Evolutionary conservation across 2,113 vertebrate species (phyloP).

Genomic region (Rhombomys opimus): DNA sequence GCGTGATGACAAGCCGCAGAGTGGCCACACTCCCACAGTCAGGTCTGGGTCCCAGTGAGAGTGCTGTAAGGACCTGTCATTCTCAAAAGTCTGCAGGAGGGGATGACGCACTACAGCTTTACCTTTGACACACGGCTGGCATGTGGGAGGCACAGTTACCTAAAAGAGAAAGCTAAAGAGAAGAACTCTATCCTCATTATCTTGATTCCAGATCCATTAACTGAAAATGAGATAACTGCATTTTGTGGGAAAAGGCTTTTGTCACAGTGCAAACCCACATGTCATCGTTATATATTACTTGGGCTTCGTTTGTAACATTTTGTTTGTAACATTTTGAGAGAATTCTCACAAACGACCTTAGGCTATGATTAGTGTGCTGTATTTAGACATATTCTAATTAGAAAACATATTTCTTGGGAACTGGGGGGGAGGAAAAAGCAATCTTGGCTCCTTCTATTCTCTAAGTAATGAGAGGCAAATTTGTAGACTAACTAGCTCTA

Average conservation of each 20-base stretch:
- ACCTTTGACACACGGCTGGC: not conserved
- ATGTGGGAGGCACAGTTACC: not conserved
- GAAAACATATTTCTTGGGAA: slow-evolving; percentile 37
- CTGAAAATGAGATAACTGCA: not conserved
- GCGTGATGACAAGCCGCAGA: not conserved
- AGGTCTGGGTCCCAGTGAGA: not conserved
- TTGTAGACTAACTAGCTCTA: not conserved
- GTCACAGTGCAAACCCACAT: not conserved
- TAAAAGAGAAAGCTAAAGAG: not conserved
- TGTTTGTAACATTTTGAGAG: slow-evolving; percentile 33
- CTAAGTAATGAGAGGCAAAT: not conserved
- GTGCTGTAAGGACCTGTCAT: not conserved
- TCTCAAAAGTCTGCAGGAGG: not conserved
- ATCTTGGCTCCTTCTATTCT: not conserved
- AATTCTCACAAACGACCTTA: not conserved
- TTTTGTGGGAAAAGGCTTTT: not conserved
- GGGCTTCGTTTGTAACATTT: slow-evolving; percentile 33
- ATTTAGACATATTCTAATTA: slow-evolving; percentile 34
- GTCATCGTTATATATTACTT: not conserved
- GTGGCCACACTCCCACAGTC: not conserved
- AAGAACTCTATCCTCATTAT: not conserved
- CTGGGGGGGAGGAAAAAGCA: not conserved
- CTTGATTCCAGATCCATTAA: not conserved
- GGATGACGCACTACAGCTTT: not conserved
- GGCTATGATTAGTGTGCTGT: slow-evolving; percentile 9